Conservation (phyloP, 2,113 vertebrate species). For the Catagonus wagneri region DNA sequence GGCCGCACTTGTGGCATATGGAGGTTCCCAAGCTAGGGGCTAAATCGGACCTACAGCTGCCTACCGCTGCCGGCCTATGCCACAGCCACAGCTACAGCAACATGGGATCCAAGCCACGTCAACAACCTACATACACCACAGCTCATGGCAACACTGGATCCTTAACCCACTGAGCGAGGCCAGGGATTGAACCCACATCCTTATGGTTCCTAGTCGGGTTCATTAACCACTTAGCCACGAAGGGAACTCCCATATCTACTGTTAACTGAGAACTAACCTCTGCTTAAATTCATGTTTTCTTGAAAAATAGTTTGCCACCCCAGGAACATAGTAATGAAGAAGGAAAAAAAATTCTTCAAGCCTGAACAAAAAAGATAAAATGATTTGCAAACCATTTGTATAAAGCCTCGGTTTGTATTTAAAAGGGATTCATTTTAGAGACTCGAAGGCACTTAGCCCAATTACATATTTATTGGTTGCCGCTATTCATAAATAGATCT, state of each 20-base stretch:
- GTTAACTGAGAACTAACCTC: not conserved
- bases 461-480: not conserved
- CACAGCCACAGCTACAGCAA: no score
- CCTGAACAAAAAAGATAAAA: slow-evolving; percentile 7
- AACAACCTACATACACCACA: no score
- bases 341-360: not conserved
- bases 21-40: no score
- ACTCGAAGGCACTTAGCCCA: not conserved
- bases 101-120: no score
- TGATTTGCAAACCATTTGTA: not conserved
- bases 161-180: no score
- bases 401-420: not conserved
- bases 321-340: not conserved
- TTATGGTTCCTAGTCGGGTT: no score
- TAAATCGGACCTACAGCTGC: no score
- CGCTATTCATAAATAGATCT: slow-evolving; percentile 18
- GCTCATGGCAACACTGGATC: no score
- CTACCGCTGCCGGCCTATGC: no score
- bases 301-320: not conserved
- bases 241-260: not conserved
- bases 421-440: not conserved
- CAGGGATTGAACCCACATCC: no score
- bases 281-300: not conserved
- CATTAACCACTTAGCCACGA: no score
- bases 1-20: no score